Evolutionary conservation across 2,113 vertebrate genomes (phyloP).

Genomic region (Sula dactylatra): DNA sequence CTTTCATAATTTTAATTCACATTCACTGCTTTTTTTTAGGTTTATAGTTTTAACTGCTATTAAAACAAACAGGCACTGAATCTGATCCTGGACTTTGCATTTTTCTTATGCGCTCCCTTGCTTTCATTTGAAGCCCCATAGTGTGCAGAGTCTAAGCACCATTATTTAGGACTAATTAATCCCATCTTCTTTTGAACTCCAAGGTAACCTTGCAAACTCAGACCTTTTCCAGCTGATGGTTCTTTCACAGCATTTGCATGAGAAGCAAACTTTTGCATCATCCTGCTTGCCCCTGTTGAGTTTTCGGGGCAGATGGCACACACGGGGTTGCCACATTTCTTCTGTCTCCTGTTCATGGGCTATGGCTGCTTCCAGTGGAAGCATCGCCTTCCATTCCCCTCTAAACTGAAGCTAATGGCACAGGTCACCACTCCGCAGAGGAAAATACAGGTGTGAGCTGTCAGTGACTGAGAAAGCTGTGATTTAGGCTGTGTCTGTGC

Average conservation of each 20-base stretch:
- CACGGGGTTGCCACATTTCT: fast-evolving
- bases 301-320: not conserved
- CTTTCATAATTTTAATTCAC: not conserved
- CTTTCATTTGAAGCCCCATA: not conserved
- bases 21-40: not conserved
- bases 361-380: not conserved
- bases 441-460: not conserved
- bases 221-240: not conserved
- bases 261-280: not conserved
- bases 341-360: not conserved
- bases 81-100: not conserved
- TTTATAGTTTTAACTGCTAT: not conserved
- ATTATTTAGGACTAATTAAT: not conserved
- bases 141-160: not conserved
- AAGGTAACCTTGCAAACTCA: not conserved
- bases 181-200: not conserved
- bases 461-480: not conserved
- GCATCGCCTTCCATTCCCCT: not conserved
- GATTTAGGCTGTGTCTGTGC: not conserved
- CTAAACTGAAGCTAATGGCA: not conserved
- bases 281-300: too few relatives aligned
- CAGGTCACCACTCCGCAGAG: not conserved
- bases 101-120: not conserved
- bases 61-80: not conserved
- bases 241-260: not conserved